Percentiles rank a stretch among this genome's conserved stretches.
Conservation (phyloP, 1,140 invertebrate species). For the Ectropis grisescens region DNA sequence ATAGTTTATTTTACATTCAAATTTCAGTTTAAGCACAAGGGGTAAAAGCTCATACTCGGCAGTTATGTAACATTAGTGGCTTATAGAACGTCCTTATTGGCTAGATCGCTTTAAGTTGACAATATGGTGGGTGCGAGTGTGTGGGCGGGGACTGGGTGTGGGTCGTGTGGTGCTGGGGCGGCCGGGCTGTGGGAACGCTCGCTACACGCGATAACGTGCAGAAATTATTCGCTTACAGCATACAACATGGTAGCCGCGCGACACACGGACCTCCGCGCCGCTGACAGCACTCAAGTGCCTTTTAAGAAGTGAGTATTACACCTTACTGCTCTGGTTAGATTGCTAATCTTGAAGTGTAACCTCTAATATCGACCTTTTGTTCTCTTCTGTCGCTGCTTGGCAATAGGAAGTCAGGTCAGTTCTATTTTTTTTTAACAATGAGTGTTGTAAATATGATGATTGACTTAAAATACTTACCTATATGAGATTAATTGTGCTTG, state of each 20-base stretch:
- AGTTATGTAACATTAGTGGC: too few relatives aligned
- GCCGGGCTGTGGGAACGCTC: constrained; percentile 24
- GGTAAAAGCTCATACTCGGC: too few relatives aligned
- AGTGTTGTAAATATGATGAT: too few relatives aligned
- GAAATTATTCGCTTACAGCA: constrained; percentile 85
- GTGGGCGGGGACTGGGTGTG: constrained; percentile 17
- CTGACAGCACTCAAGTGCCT: constrained; percentile 93
- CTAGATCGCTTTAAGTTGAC: constrained; percentile 33
- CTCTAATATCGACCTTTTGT: too few relatives aligned
- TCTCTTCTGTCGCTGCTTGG: constrained; percentile 9
- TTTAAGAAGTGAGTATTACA: constrained; percentile 96
- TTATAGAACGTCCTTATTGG: too few relatives aligned
- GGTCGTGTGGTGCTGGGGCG: constrained; percentile 29
- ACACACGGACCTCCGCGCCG: constrained; percentile 89
- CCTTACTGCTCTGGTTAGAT: too few relatives aligned
- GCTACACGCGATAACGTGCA: constrained; percentile 72
- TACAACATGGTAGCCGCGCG: constrained; percentile 98
- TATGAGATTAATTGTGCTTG: too few relatives aligned
- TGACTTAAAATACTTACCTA: too few relatives aligned
- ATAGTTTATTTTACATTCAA: too few relatives aligned
- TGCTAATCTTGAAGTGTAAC: too few relatives aligned
- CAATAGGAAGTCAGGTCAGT: constrained; percentile 61
- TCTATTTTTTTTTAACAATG: not conserved
- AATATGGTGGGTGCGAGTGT: constrained; percentile 47
- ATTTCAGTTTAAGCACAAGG: too few relatives aligned